Percentiles rank a stretch among this genome's conserved stretches.
These are phyloP conservation scores for Botia almorhae DNA, from an alignment of 2,797 vertebrate genomes.

Conservation along the genomic window DNA sequence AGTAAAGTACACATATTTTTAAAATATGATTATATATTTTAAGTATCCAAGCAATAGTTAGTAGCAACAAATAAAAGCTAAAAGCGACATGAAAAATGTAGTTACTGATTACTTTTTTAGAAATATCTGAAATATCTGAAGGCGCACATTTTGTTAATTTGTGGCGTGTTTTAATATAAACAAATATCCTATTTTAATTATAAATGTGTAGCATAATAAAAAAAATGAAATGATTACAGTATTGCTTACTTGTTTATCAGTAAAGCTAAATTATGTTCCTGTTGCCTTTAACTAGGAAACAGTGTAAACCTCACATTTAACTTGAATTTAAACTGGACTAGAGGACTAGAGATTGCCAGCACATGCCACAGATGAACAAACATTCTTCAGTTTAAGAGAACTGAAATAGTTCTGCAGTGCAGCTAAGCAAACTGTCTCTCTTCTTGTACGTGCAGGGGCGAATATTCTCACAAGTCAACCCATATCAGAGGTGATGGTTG, in stretches of 20 bases:
- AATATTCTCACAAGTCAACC: constrained; percentile 25
- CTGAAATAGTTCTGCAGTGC: constrained; percentile 7
- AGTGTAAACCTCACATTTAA: not conserved
- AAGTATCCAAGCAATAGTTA: not conserved
- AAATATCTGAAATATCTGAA: too few species aligned
- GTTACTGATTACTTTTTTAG: too few species aligned
- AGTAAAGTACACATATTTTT: not conserved
- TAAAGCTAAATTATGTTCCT: not conserved
- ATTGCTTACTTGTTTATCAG: not conserved
- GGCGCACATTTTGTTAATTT: too few species aligned
- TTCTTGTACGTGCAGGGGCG: not conserved
- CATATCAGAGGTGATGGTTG: constrained; percentile 34
- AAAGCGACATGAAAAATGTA: not conserved
- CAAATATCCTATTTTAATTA: too few species aligned
- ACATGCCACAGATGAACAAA: constrained; percentile 2
- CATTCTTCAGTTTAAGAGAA: not conserved
- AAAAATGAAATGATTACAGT: not conserved
- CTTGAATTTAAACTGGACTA: not conserved
- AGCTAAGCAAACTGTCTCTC: constrained; percentile 8
- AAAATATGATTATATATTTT: not conserved
- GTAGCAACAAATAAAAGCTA: not conserved
- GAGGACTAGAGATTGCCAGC: not conserved
- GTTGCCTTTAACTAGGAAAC: not conserved
- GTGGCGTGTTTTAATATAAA: too few species aligned
- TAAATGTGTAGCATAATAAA: too few species aligned